phyloP scores from a whole-genome alignment of 2,113 vertebrate species.

The Pomatostomus ruficeps region DNA sequence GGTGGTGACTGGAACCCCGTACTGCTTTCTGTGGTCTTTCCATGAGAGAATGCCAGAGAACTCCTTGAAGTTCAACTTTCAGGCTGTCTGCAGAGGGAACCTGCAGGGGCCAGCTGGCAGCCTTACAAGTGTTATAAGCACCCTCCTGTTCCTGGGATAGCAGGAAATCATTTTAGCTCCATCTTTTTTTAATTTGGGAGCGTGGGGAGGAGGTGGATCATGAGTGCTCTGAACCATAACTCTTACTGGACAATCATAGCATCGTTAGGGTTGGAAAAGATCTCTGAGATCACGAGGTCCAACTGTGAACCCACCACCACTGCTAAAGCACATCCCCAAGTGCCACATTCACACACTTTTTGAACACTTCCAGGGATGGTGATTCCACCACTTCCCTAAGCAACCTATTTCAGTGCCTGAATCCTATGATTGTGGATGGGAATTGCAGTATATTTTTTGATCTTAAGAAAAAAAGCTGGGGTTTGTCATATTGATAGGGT shows the following conservation, averaged over 20 bases:
- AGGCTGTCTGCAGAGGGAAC: neutral
- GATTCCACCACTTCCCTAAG: neutral
- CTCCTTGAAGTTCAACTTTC: neutral
- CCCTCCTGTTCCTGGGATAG: neutral
- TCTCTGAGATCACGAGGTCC: neutral
- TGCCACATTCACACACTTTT: neutral
- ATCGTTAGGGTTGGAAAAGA: neutral
- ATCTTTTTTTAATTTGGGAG: neutral
- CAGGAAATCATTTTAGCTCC: neutral
- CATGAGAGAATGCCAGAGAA: neutral
- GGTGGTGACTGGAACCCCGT: accelerated
- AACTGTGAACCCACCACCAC: neutral
- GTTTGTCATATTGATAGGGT: neutral
- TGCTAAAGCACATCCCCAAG: neutral
- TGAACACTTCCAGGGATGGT: neutral
- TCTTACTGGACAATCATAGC: neutral
- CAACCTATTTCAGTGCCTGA: neutral
- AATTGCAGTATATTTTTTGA: neutral
- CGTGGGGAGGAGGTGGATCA: accelerated
- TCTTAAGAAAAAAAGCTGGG: neutral
- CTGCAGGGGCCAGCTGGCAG: neutral
- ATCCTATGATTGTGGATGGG: neutral
- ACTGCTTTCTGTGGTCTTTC: neutral
- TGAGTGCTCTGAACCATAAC: neutral
- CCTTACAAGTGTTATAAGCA: neutral